Evolutionary conservation across 2,888 invertebrate species (phyloP).

Genomic region (Prosopocoilus inquinatus): DNA sequence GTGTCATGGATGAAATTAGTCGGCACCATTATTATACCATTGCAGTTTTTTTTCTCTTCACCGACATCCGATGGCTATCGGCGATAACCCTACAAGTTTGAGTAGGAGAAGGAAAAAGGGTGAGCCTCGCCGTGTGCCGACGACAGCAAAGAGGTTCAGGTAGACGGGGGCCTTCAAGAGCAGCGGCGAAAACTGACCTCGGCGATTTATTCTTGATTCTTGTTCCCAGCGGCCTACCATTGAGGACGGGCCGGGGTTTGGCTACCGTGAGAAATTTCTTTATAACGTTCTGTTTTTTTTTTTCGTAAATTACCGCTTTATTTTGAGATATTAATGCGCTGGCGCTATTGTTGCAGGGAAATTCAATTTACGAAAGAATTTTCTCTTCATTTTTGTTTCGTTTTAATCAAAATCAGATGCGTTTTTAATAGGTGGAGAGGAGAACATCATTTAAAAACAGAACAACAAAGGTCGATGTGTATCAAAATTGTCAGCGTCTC

Average conservation of each 20-base stretch:
- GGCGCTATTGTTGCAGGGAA: no score
- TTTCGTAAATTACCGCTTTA: no score
- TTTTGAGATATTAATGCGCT: no score
- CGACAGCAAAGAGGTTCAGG: neutral
- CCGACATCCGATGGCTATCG: constrained; percentile 7
- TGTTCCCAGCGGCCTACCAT: neutral
- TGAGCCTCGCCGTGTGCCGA: neutral
- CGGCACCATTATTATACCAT: constrained; percentile 29
- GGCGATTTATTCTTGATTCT: no score
- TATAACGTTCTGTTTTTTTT: neutral
- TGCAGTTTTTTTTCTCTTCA: constrained; percentile 21
- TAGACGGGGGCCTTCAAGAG: neutral
- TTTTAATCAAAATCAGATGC: no score
- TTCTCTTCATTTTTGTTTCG: no score
- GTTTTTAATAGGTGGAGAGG: no score
- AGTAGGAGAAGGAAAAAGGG: neutral
- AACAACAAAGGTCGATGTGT: no score
- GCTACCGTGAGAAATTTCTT: neutral
- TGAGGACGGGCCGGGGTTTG: neutral
- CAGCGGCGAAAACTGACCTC: neutral
- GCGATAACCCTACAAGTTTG: neutral
- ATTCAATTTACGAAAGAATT: no score
- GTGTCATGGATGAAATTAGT: constrained; percentile 36
- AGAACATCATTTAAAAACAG: no score
- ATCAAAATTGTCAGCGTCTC: no score